Base-by-base conservation (phyloP, 2,113 vertebrate species). In the Puffinus mauretanicus region DNA sequence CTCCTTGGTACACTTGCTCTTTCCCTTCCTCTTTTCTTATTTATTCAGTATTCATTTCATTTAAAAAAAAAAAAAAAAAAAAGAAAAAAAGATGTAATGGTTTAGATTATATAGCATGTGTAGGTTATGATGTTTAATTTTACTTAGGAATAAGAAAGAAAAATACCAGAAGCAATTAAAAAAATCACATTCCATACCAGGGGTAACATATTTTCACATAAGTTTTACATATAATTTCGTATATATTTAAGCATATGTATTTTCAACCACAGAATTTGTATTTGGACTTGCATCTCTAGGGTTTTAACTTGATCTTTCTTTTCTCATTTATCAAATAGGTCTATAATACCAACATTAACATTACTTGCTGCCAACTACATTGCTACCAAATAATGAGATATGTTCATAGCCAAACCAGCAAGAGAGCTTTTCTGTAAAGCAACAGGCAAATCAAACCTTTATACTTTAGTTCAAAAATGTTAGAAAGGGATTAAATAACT, bases 1-100 rank as follows among this genome's bases (percentile, higher is more conserved):
- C 12, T 54, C 17, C 19, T 75, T 0, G 0, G 17, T 52, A 38
- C 21, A 25, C 7, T 86, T 78, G 11, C 3, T 19, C 29, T 87
- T 83, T 81, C 12, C 8, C 11, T 77, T 55, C 24, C 7, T 46
- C 22, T 80, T 85, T n/a, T 78, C 16, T 82, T 61, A 47, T 40
- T 76, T 86, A 52, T 3, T 36, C 13, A 80, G 5, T 9, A 71
- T 49, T 69, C 1, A 26, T n/a, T 49, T 55, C 6, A 58, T 13
- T 7, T 24, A n/a, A n/a, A n/a, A n/a, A 69, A 29, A 27, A 30
- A 16, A 78, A 38, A 6, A 36, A 21, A 16, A 17, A 34, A 42
- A 2, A 26, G 16, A 9, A 36, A 13, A 6, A 54, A 16, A 42
- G 4, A 51, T 4, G 3, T 8, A 46, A 18, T 12, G 10, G 4